A percentile compares a stretch with the other conserved stretches of the same genome.
These are phyloP conservation scores for Cynaeus angustus DNA, from an alignment of 2,888 invertebrate species.

Conservation along the genomic window DNA sequence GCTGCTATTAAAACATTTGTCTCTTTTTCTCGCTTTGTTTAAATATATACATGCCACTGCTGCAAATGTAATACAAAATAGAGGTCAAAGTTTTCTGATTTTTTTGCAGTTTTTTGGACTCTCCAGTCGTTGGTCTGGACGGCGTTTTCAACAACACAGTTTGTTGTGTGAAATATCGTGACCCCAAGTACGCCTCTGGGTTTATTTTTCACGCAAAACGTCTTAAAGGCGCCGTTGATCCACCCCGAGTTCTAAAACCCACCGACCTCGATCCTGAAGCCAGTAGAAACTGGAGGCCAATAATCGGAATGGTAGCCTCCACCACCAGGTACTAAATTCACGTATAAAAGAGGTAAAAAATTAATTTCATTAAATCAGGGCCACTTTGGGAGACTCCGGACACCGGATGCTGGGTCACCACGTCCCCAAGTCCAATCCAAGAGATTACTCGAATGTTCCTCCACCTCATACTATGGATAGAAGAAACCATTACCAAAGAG, in stretches of 20 bases:
- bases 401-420: conserved; percentile 84
- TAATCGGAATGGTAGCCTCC: conserved; percentile 77
- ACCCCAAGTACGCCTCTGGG: conserved; percentile 84
- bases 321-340: conserved; percentile 62
- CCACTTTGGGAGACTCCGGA: conserved; percentile 80
- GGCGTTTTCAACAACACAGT: conserved; percentile 76
- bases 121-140: conserved; percentile 82
- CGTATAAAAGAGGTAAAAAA: too few species aligned
- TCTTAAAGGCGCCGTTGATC: conserved; percentile 80
- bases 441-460: conserved; percentile 54
- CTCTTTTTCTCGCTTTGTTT: too few species aligned
- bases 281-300: conserved; percentile 83
- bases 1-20: too few species aligned
- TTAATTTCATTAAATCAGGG: conserved; percentile 69
- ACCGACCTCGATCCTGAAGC: conserved; percentile 79
- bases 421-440: conserved; percentile 57
- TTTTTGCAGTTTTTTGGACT: conserved; percentile 75
- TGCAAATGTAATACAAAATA: too few species aligned
- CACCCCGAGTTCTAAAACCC: conserved; percentile 86
- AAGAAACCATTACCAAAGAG: conserved; percentile 34
- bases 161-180: conserved; percentile 82
- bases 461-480: conserved; percentile 47
- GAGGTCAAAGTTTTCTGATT: too few species aligned
- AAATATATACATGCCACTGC: too few species aligned
- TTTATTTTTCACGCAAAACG: conserved; percentile 86